These are phyloP conservation scores for Galago senegalensis DNA, from an alignment of 2,797 vertebrate genomes.

Conservation along the genomic window DNA sequence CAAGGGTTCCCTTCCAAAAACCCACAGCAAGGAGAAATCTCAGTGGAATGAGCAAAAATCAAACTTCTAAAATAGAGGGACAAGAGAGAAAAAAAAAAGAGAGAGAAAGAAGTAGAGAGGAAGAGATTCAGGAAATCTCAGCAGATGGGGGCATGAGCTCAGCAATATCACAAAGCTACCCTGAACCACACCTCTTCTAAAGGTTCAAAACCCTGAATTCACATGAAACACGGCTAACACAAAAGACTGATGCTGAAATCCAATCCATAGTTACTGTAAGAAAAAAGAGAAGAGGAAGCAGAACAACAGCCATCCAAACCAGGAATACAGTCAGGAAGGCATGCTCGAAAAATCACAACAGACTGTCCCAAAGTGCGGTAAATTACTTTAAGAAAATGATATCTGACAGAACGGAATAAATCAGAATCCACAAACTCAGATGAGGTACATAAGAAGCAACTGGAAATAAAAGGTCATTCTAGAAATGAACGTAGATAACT, in stretches of 20 bases:
- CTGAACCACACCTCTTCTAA: not conserved
- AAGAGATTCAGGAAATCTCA: not conserved
- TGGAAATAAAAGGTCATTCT: not conserved
- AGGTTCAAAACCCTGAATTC: not conserved
- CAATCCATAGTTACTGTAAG: not conserved
- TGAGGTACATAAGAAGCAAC: not conserved
- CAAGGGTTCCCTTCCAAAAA: not conserved
- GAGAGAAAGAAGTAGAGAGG: not conserved
- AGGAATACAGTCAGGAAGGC: not conserved
- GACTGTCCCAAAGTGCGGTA: not conserved
- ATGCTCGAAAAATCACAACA: not conserved
- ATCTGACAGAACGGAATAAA: not conserved
- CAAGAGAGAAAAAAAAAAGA: not conserved
- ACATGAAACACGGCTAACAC: not conserved
- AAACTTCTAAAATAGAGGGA: not conserved
- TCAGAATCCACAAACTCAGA: not conserved
- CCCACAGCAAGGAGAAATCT: not conserved
- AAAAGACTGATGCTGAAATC: not conserved
- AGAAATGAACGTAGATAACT: not conserved
- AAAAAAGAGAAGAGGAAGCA: not conserved
- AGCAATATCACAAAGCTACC: not conserved
- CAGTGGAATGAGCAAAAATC: not conserved
- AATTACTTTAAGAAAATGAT: conserved; percentile 10
- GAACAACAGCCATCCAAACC: not conserved
- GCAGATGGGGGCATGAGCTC: not conserved